phyloP scores from a whole-genome alignment of 2,888 invertebrate genomes.

The Agonum fuliginosum region DNA sequence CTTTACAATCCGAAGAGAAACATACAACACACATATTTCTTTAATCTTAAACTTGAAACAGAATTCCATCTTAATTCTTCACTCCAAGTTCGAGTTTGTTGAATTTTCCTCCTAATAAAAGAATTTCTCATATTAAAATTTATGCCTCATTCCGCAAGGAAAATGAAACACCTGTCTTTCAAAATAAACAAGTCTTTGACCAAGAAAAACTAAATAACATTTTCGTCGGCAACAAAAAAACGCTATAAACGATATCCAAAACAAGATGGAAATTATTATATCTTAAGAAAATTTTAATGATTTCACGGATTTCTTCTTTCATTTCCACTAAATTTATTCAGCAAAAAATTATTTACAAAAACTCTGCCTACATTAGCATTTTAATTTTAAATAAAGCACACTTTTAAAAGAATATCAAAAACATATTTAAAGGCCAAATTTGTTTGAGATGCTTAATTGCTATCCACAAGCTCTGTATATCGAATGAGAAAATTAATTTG shows the following conservation, averaged over 20 bases:
- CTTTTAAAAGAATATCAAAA: neutral
- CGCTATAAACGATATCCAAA: neutral
- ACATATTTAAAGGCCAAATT: neutral
- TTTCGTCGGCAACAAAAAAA: constrained; percentile 17
- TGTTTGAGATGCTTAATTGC: neutral
- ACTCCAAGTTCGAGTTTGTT: neutral
- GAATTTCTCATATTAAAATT: constrained; percentile 33
- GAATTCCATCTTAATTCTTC: constrained; percentile 5
- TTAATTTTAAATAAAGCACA: neutral
- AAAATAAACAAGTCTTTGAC: constrained; percentile 38
- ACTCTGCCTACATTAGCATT: neutral
- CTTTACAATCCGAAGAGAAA: no score
- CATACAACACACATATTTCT: no score
- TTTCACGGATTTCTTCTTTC: neutral
- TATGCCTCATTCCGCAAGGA: constrained; percentile 21
- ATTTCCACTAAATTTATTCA: neutral
- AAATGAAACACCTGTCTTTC: constrained; percentile 39
- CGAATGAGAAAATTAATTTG: neutral
- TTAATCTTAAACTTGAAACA: neutral
- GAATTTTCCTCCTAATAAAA: constrained; percentile 36
- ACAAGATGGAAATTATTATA: constrained; percentile 24
- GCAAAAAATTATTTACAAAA: neutral
- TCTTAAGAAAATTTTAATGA: neutral
- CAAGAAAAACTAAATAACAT: constrained; percentile 18
- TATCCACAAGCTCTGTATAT: neutral